Percentiles rank a stretch among this genome's conserved stretches.
phyloP scores from a whole-genome alignment of 2,888 invertebrate genomes.

The Hyposoter dolosus region DNA sequence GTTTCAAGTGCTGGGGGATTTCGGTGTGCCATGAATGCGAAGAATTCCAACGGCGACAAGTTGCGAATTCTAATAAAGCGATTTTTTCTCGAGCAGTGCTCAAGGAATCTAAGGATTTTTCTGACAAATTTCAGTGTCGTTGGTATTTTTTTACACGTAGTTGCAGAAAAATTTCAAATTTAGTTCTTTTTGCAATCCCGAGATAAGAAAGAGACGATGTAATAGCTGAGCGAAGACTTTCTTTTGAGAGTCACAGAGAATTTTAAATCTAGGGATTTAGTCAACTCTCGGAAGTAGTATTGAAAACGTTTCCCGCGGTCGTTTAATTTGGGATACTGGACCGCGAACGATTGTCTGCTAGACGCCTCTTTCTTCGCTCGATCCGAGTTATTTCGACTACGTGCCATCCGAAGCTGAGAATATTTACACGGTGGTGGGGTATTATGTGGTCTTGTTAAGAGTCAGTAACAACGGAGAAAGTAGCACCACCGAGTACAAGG shows the following conservation, averaged over 20 bases:
- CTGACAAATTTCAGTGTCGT: no score
- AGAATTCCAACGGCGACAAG: no score
- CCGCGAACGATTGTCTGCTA: constrained; percentile 21
- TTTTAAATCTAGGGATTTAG: background rate
- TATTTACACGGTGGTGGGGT: constrained; percentile 29
- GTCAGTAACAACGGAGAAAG: constrained; percentile 47
- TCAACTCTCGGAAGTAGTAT: background rate
- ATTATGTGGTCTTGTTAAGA: constrained; percentile 12
- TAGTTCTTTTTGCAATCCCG: no score
- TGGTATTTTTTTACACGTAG: no score
- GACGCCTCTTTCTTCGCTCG: background rate
- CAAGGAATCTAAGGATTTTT: no score
- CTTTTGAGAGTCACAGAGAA: background rate
- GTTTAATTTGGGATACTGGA: constrained; percentile 38
- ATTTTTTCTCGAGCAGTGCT: no score
- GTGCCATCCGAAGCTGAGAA: constrained; percentile 34
- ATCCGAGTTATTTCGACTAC: constrained; percentile 37
- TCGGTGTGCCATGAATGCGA: no score
- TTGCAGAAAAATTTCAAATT: no score
- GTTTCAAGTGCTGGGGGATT: no score
- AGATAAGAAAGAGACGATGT: no score
- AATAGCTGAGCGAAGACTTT: no score
- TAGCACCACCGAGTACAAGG: constrained; percentile 27
- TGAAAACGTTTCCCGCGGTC: background rate
- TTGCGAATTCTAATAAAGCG: no score